Percentiles rank a stretch among this genome's conserved stretches.
Evolutionary conservation across 2,113 vertebrate species (phyloP).

Genomic region (Zeus faber): DNA sequence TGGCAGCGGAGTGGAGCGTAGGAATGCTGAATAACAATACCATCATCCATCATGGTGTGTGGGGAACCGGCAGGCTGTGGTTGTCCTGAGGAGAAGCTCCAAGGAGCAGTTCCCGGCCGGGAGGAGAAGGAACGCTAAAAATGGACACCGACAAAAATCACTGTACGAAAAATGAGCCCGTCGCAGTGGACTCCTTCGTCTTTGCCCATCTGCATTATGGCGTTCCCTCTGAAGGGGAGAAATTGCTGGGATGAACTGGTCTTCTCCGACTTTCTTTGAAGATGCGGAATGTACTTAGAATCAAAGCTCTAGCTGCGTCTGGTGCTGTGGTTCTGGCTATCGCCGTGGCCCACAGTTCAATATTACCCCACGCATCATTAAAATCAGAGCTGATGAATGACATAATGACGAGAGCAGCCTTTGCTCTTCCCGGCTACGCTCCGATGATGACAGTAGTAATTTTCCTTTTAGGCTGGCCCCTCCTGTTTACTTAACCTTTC

Average conservation of each 20-base stretch:
- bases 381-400: constrained; percentile 66
- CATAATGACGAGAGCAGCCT: constrained; percentile 61
- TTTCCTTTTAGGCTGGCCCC: constrained; percentile 66
- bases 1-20: constrained; percentile 69
- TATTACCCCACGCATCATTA: constrained; percentile 64
- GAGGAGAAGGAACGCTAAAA: constrained; percentile 50
- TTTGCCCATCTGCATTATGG: too few species aligned
- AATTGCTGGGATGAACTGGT: too few species aligned
- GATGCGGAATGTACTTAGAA: constrained; percentile 22
- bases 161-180: too few species aligned
- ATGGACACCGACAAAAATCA: constrained; percentile 18
- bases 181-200: too few species aligned
- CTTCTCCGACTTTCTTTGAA: neutral
- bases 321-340: constrained; percentile 25
- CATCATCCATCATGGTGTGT: constrained; percentile 74
- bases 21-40: constrained; percentile 78
- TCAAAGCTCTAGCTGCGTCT: constrained; percentile 20
- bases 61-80: constrained; percentile 66
- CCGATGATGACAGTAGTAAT: constrained; percentile 65
- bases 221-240: too few species aligned
- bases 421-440: constrained; percentile 42
- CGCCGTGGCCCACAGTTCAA: constrained; percentile 43
- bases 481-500: constrained; percentile 81
- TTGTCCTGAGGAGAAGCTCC: constrained; percentile 62
- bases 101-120: constrained; percentile 50